Evolutionary conservation across 2,888 invertebrate species (phyloP).

Genomic region (Abscondita cerata): DNA sequence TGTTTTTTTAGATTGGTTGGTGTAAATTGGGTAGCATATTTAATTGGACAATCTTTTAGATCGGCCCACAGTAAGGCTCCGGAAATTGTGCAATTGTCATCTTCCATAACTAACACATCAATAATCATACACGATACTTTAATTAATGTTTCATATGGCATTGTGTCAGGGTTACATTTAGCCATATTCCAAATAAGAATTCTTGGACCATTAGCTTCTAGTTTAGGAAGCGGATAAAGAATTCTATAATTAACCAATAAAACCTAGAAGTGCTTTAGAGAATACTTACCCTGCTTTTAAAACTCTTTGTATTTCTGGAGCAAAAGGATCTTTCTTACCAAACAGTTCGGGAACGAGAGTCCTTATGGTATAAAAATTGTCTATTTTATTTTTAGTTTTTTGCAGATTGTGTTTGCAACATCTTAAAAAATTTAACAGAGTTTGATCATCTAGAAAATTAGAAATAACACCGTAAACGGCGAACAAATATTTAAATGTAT

Average conservation of each 20-base stretch:
- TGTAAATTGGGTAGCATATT: conserved; percentile 60
- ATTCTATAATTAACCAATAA: not conserved
- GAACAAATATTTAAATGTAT: not conserved
- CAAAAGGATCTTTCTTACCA: conserved; percentile 59
- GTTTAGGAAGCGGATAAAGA: not conserved
- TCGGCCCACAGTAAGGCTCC: conserved; percentile 65
- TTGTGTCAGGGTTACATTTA: not conserved
- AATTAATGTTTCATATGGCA: conserved; percentile 48
- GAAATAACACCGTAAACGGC: not conserved
- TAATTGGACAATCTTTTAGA: conserved; percentile 61
- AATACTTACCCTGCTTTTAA: conserved; percentile 56
- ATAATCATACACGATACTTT: conserved; percentile 62
- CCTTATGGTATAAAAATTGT: conserved; percentile 66
- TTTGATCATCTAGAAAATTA: conserved; percentile 60
- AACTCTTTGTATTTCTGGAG: conserved; percentile 46
- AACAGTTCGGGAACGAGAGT: conserved; percentile 66
- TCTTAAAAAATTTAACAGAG: conserved; percentile 62
- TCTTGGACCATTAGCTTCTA: not conserved
- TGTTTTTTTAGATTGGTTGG: conserved; percentile 65
- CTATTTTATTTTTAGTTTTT: conserved; percentile 63
- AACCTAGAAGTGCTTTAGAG: not conserved
- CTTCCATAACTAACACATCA: conserved; percentile 65
- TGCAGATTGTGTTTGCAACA: conserved; percentile 65
- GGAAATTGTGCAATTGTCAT: conserved; percentile 63
- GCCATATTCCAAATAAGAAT: not conserved